Percentiles rank a stretch among this genome's conserved stretches.
phyloP scores from a whole-genome alignment of 2,888 invertebrate species.

The Pollenia labialis region DNA sequence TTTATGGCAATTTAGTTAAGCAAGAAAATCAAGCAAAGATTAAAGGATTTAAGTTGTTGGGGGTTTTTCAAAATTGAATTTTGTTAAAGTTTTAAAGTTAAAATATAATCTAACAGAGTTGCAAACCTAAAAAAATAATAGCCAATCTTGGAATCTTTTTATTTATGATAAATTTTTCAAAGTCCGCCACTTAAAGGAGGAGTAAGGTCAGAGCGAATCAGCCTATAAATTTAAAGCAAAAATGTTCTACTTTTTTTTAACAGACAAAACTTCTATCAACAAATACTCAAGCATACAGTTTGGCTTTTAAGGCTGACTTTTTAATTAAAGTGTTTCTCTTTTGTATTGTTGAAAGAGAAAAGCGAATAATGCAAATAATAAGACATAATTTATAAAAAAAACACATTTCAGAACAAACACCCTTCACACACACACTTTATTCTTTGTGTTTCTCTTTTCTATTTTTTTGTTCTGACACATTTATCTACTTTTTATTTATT shows the following conservation, averaged over 20 bases:
- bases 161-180: no score
- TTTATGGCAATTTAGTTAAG: slow-evolving; percentile 46
- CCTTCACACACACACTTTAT: slow-evolving; percentile 18
- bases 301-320: slow-evolving; percentile 33
- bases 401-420: not conserved
- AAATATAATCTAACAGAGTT: no score
- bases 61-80: slow-evolving; percentile 28
- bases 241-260: slow-evolving; percentile 7
- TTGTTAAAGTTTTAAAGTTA: not conserved
- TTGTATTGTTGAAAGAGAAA: slow-evolving; percentile 23
- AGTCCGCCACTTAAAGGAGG: no score
- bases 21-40: slow-evolving; percentile 29
- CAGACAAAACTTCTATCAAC: not conserved
- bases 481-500: slow-evolving; percentile 65
- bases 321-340: slow-evolving; percentile 21
- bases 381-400: slow-evolving; percentile 55
- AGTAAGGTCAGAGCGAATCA: no score
- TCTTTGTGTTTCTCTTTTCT: slow-evolving; percentile 2
- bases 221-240: not conserved
- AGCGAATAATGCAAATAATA: slow-evolving; percentile 51
- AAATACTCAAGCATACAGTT: slow-evolving; percentile 47
- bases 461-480: slow-evolving; percentile 64
- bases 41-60: slow-evolving; percentile 3
- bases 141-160: no score
- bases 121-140: no score